A percentile compares a stretch with the other conserved stretches of the same genome.
Conservation (phyloP, 1,140 invertebrate genomes). For the Zophobas atratus region DNA sequence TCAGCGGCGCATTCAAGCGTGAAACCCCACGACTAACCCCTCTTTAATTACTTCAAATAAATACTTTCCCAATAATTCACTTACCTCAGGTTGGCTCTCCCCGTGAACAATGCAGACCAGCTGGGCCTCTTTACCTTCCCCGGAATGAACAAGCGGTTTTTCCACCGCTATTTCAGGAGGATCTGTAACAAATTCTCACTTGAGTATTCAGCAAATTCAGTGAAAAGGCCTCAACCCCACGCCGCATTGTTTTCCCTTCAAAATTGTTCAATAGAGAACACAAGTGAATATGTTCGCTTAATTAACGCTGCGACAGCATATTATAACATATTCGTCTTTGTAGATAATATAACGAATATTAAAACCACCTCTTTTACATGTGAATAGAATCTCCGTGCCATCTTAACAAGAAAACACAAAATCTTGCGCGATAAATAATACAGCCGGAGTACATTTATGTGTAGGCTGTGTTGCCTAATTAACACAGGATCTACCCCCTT, state of each 20-base stretch:
- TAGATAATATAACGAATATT: constrained; percentile 47
- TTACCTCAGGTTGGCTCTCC: constrained; percentile 77
- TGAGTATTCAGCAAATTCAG: neutral
- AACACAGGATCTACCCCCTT: constrained; percentile 31
- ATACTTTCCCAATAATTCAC: constrained; percentile 50
- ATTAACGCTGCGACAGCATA: constrained; percentile 31
- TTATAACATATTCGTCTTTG: constrained; percentile 44
- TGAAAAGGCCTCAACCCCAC: neutral
- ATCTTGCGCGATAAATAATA: constrained; percentile 41
- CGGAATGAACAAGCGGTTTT: constrained; percentile 76
- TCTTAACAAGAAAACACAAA: constrained; percentile 47
- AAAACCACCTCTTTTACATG: constrained; percentile 51
- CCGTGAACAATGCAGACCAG: constrained; percentile 79
- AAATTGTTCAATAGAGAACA: neutral
- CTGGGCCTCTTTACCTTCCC: constrained; percentile 77
- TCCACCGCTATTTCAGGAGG: constrained; percentile 78
- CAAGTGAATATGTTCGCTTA: neutral
- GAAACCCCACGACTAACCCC: neutral
- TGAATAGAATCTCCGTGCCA: constrained; percentile 47
- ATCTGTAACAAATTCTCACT: constrained; percentile 59
- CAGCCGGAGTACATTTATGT: constrained; percentile 38
- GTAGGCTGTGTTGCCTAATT: constrained; percentile 42
- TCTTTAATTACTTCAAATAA: constrained; percentile 12
- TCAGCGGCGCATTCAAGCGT: neutral
- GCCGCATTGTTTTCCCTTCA: constrained; percentile 7